These are phyloP conservation scores for Andrena haemorrhoa DNA, from an alignment of 2,888 invertebrate species.

Conservation along the genomic window DNA sequence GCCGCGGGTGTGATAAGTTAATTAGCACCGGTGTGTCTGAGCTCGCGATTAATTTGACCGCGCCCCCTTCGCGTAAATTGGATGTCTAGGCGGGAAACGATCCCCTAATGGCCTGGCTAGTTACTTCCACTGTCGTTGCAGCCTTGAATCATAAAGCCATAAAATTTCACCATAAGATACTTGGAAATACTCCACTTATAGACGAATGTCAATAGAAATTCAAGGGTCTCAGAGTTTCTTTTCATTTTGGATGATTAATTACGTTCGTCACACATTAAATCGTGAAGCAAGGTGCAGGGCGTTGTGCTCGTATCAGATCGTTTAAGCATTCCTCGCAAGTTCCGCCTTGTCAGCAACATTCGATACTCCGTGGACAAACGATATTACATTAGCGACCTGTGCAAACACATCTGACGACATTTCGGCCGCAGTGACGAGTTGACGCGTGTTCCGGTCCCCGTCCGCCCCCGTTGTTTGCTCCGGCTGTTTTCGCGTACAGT, in stretches of 20 bases:
- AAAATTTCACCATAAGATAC: background rate
- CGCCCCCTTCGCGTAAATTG: slow-evolving; percentile 60
- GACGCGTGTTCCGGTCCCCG: slow-evolving; percentile 70
- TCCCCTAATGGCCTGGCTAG: slow-evolving; percentile 7
- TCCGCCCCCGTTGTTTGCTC: slow-evolving; percentile 54
- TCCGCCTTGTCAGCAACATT: slow-evolving; percentile 65
- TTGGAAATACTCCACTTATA: background rate
- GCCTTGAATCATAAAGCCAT: background rate
- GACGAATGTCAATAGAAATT: too few relatives aligned
- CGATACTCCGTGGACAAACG: slow-evolving; percentile 78
- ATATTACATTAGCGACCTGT: slow-evolving; percentile 81
- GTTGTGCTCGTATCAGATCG: background rate
- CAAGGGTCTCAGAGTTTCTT: too few relatives aligned
- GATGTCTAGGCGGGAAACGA: slow-evolving; percentile 41
- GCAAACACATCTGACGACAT: slow-evolving; percentile 76
- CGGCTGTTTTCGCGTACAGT: slow-evolving; percentile 37
- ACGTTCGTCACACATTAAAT: too few relatives aligned
- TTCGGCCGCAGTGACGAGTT: slow-evolving; percentile 65
- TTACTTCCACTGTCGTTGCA: background rate
- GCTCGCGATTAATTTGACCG: slow-evolving; percentile 62
- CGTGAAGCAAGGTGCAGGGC: background rate
- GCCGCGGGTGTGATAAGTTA: slow-evolving; percentile 64
- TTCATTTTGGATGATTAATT: too few relatives aligned
- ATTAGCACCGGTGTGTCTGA: slow-evolving; percentile 53
- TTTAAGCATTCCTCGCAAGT: slow-evolving; percentile 62